Evolutionary conservation across 2,888 invertebrate genomes (phyloP).

Genomic region (Conops quadrifasciatus): DNA sequence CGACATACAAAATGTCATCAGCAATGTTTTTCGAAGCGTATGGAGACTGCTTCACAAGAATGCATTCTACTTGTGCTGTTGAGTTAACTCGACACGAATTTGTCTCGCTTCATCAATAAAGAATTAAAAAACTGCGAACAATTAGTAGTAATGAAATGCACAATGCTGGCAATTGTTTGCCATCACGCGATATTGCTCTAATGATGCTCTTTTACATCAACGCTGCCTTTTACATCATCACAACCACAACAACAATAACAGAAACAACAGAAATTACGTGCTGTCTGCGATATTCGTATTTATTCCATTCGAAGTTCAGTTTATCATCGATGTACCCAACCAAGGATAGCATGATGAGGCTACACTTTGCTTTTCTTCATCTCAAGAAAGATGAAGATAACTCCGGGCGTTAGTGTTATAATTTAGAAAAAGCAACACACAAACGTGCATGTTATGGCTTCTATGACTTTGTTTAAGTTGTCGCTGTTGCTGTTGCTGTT

Average conservation of each 20-base stretch:
- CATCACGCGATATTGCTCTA: constrained; percentile 37
- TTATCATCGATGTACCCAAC: constrained; percentile 32
- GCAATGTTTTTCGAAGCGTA: too few species aligned
- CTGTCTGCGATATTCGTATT: too few species aligned
- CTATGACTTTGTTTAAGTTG: too few species aligned
- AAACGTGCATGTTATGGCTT: not conserved
- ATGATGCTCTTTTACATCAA: too few species aligned
- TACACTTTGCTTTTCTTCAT: constrained; percentile 17
- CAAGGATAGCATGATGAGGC: constrained; percentile 22
- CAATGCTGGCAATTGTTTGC: constrained; percentile 24
- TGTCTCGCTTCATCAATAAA: too few species aligned
- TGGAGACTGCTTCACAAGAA: too few species aligned
- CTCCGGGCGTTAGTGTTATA: too few species aligned
- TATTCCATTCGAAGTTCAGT: not conserved
- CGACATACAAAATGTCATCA: too few species aligned
- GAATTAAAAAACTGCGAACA: constrained; percentile 30
- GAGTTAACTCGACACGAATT: too few species aligned
- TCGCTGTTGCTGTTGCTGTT: constrained; percentile 20
- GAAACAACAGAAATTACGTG: not conserved
- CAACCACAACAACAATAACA: constrained; percentile 24
- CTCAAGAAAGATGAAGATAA: constrained; percentile 5
- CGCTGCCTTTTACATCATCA: too few species aligned
- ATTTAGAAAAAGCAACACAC: constrained; percentile 27
- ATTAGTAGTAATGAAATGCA: constrained; percentile 36
- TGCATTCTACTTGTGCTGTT: too few species aligned